Evolutionary conservation across 2,888 invertebrate species (phyloP).

Genomic region (Brachyptera putata): DNA sequence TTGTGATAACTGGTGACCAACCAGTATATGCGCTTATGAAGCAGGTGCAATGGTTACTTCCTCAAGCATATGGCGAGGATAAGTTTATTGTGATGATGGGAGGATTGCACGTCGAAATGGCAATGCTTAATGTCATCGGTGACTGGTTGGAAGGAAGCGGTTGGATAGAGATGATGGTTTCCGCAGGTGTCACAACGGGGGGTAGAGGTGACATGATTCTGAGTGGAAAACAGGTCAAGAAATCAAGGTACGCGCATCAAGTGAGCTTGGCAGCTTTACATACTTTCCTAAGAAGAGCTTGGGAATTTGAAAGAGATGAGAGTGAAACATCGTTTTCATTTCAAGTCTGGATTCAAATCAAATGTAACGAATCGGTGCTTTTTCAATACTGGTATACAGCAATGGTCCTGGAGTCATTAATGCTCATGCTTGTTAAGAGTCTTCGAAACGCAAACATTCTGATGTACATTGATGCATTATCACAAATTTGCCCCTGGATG

Average conservation of each 20-base stretch:
- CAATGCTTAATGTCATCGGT: slow-evolving; percentile 35
- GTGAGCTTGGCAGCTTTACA: slow-evolving; percentile 32
- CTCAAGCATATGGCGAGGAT: slow-evolving; percentile 36
- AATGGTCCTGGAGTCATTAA: neutral
- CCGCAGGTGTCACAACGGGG: slow-evolving; percentile 34
- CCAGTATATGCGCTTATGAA: slow-evolving; percentile 38
- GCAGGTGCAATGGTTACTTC: slow-evolving; percentile 38
- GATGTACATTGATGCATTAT: slow-evolving; percentile 21
- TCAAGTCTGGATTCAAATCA: slow-evolving; percentile 7
- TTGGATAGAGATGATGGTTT: slow-evolving; percentile 34
- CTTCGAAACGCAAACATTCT: slow-evolving; percentile 12
- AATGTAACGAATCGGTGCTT: neutral
- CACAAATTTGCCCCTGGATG: slow-evolving; percentile 23
- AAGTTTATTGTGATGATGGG: slow-evolving; percentile 38
- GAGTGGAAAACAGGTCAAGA: slow-evolving; percentile 23
- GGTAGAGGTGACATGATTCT: slow-evolving; percentile 35
- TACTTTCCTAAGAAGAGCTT: slow-evolving; percentile 19
- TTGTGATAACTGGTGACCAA: slow-evolving; percentile 37
- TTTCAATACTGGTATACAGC: slow-evolving; percentile 16
- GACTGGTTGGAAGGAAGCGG: slow-evolving; percentile 35
- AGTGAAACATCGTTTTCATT: neutral
- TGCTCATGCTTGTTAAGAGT: slow-evolving; percentile 6
- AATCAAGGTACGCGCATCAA: slow-evolving; percentile 33
- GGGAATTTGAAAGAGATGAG: slow-evolving; percentile 6
- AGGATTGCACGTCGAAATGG: slow-evolving; percentile 39